A percentile compares a stretch with the other conserved stretches of the same genome.
phyloP scores from a whole-genome alignment of 2,888 invertebrate species.

The Thereva nobilitata region DNA sequence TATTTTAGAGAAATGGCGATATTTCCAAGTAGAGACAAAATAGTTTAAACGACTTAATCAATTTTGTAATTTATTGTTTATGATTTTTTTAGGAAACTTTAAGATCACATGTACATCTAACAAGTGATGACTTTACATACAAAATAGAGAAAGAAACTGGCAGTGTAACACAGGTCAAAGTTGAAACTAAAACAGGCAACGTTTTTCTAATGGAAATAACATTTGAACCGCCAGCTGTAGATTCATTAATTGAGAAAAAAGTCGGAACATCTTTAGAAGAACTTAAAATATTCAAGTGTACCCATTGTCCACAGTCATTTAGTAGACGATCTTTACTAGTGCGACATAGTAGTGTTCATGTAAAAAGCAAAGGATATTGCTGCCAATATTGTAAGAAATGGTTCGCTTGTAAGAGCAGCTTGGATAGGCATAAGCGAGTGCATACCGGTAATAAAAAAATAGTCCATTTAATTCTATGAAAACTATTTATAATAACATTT shows the following conservation, averaged over 20 bases:
- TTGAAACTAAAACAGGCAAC: too few species aligned
- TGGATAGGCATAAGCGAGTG: conserved; percentile 69
- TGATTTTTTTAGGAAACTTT: too few species aligned
- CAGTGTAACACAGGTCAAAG: too few species aligned
- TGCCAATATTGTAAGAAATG: conserved; percentile 67
- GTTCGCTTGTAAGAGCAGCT: conserved; percentile 69
- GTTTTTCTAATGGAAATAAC: too few species aligned
- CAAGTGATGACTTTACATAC: too few species aligned
- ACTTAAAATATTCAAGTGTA: conserved; percentile 64
- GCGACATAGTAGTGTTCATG: conserved; percentile 67
- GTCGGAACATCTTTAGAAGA: conserved; percentile 48
- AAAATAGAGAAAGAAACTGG: too few species aligned
- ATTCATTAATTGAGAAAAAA: conserved; percentile 6
- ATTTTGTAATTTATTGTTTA: too few species aligned
- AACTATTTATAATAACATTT: not conserved
- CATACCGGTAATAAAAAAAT: conserved; percentile 63
- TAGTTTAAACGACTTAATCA: too few species aligned
- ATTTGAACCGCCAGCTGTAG: too few species aligned
- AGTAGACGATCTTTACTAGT: conserved; percentile 64
- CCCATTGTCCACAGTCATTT: conserved; percentile 67
- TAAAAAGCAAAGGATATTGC: conserved; percentile 62
- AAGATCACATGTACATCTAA: too few species aligned
- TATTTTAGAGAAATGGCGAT: too few species aligned
- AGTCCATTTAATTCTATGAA: conserved; percentile 39
- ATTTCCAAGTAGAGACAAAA: too few species aligned